These are phyloP conservation scores for Allobates femoralis DNA, from an alignment of 2,797 vertebrate species.

Conservation along the genomic window DNA sequence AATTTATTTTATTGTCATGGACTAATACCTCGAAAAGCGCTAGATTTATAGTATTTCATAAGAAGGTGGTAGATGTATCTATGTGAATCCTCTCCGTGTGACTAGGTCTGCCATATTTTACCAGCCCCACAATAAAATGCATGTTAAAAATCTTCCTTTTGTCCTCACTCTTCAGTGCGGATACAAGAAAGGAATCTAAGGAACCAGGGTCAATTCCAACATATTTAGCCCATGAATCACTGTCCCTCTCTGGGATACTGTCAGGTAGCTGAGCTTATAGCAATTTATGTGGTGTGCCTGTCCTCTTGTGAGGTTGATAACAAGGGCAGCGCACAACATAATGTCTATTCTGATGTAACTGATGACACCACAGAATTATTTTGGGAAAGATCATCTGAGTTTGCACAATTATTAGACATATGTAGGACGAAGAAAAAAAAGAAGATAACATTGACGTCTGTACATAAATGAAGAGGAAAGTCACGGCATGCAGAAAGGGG, in stretches of 20 bases:
- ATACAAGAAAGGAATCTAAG: not conserved
- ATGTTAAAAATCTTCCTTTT: not conserved
- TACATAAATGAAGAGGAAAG: not conserved
- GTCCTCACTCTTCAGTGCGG: not conserved
- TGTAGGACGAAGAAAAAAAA: conserved; percentile 68
- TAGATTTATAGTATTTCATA: not conserved
- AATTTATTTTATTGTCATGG: too few relatives aligned
- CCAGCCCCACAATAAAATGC: not conserved
- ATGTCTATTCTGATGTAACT: conserved; percentile 61
- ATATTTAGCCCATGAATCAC: conserved; percentile 14
- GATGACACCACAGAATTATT: conserved; percentile 71
- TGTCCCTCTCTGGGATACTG: not conserved
- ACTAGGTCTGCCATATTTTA: not conserved
- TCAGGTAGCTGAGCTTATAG: conserved; percentile 11
- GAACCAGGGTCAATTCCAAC: not conserved
- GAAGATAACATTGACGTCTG: conserved; percentile 55
- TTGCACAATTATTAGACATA: conserved; percentile 71
- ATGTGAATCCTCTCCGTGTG: not conserved
- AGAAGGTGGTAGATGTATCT: not conserved
- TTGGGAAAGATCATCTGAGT: conserved; percentile 69
- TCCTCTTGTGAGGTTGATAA: conserved; percentile 68
- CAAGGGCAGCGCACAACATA: conserved; percentile 62
- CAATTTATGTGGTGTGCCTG: not conserved
- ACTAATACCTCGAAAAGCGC: not conserved
- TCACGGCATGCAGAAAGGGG: not conserved